Conservation (phyloP, 2,888 invertebrate species). For the Nipponacmea schrenckii region DNA sequence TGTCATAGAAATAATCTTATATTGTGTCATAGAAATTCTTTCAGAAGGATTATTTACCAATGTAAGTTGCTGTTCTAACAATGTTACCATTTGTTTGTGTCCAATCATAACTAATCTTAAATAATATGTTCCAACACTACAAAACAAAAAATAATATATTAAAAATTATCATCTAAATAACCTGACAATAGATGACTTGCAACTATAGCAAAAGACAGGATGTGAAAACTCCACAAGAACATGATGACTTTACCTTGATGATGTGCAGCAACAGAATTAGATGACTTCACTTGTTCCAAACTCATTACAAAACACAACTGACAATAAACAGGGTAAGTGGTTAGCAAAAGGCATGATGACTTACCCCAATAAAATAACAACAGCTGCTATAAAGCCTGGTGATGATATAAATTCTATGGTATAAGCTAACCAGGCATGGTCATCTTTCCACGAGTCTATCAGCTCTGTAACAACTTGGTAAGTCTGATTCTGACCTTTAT, state of each 20-base stretch:
- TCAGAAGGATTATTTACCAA: slow-evolving; percentile 46
- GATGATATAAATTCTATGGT: slow-evolving; percentile 56
- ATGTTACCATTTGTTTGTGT: slow-evolving; percentile 59
- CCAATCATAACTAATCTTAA: slow-evolving; percentile 60
- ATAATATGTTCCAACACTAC: slow-evolving; percentile 65
- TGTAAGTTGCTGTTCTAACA: slow-evolving; percentile 60
- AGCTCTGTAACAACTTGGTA: slow-evolving; percentile 54
- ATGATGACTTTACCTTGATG: too few relatives aligned
- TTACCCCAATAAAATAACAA: slow-evolving; percentile 58
- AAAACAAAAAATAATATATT: slow-evolving; percentile 26
- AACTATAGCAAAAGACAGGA: too few relatives aligned
- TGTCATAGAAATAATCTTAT: not conserved
- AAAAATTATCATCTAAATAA: too few relatives aligned
- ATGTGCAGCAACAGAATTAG: too few relatives aligned
- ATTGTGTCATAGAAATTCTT: not conserved
- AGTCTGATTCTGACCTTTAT: slow-evolving; percentile 43
- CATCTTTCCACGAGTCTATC: slow-evolving; percentile 43
- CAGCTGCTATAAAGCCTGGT: slow-evolving; percentile 56
- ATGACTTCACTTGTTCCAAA: too few relatives aligned
- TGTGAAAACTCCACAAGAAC: too few relatives aligned
- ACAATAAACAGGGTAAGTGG: too few relatives aligned
- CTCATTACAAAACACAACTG: too few relatives aligned
- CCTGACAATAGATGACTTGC: too few relatives aligned
- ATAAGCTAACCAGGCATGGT: slow-evolving; percentile 29
- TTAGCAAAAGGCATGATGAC: slow-evolving; percentile 17